Conservation (phyloP, 2,113 vertebrate species). For the Gymnocephalus cernua region DNA sequence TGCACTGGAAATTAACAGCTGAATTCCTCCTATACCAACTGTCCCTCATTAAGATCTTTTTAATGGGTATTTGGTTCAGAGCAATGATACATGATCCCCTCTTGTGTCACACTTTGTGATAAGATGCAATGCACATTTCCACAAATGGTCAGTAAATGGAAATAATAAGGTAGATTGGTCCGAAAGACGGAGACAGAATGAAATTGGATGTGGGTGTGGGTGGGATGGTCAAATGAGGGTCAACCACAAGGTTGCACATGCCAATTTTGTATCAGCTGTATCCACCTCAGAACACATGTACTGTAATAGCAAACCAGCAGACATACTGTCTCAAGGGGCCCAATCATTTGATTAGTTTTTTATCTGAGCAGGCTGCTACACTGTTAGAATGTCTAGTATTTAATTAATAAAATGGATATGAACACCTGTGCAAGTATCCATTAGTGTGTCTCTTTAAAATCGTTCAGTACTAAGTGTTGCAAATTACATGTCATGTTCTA, state of each 20-base stretch:
- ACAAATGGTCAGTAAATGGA: constrained; percentile 22
- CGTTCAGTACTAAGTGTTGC: constrained; percentile 10
- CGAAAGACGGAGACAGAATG: constrained; percentile 3
- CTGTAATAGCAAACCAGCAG: constrained; percentile 12
- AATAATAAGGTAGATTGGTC: constrained; percentile 17
- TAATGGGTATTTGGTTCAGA: constrained; percentile 20
- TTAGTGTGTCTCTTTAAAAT: constrained; percentile 46
- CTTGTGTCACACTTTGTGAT: constrained; percentile 2
- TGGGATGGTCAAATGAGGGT: constrained; percentile 25
- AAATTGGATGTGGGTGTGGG: background rate
- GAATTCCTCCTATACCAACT: constrained; percentile 29
- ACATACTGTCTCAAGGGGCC: background rate
- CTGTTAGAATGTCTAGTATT: constrained; percentile 48
- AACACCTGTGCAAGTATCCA: constrained; percentile 64
- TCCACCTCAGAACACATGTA: constrained; percentile 26
- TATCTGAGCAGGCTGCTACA: constrained; percentile 46
- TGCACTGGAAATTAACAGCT: constrained; percentile 45
- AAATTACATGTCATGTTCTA: constrained; percentile 30
- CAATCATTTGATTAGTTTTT: constrained; percentile 20
- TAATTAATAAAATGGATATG: constrained; percentile 57
- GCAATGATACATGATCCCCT: constrained; percentile 37
- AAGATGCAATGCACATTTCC: constrained; percentile 15
- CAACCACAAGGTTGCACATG: constrained; percentile 35
- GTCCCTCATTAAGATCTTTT: constrained; percentile 50
- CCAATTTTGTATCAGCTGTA: constrained; percentile 28